Percentiles rank a stretch among this genome's conserved stretches.
phyloP scores from a whole-genome alignment of 2,888 invertebrate species.

The Hermaeophaga mercurialis region DNA sequence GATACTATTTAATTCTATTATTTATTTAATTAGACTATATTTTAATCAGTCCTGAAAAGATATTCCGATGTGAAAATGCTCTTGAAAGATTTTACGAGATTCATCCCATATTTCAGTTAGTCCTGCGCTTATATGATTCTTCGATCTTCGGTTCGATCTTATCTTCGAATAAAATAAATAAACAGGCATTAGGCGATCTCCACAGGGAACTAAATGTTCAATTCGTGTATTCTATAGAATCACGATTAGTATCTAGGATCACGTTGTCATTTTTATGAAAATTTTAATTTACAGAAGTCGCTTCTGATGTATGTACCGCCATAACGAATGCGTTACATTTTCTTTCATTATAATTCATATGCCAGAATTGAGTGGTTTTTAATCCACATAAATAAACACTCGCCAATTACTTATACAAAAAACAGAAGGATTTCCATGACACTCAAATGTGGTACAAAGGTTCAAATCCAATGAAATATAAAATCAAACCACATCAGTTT shows the following conservation, averaged over 20 bases:
- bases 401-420: too few relatives aligned
- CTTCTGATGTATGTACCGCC: constrained; percentile 29
- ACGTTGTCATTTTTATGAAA: constrained; percentile 45
- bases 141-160: constrained; percentile 24
- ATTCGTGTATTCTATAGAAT: constrained; percentile 46
- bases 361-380: too few relatives aligned
- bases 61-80: too few relatives aligned
- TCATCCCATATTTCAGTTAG: constrained; percentile 12
- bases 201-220: constrained; percentile 45
- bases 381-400: too few relatives aligned
- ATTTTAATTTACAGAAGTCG: constrained; percentile 42
- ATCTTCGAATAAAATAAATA: constrained; percentile 43
- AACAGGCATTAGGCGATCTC: constrained; percentile 48
- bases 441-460: too few relatives aligned
- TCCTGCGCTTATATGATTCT: constrained; percentile 10
- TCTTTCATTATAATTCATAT: background rate
- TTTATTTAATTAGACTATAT: too few relatives aligned
- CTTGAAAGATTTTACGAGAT: constrained; percentile 12
- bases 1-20: too few relatives aligned
- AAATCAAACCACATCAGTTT: too few relatives aligned
- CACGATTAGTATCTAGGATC: constrained; percentile 46
- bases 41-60: too few relatives aligned
- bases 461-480: too few relatives aligned
- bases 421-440: too few relatives aligned
- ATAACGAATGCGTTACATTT: constrained; percentile 13